Evolutionary conservation across 2,797 vertebrate genomes (phyloP).

Genomic region (Bucorvus abyssinicus): DNA sequence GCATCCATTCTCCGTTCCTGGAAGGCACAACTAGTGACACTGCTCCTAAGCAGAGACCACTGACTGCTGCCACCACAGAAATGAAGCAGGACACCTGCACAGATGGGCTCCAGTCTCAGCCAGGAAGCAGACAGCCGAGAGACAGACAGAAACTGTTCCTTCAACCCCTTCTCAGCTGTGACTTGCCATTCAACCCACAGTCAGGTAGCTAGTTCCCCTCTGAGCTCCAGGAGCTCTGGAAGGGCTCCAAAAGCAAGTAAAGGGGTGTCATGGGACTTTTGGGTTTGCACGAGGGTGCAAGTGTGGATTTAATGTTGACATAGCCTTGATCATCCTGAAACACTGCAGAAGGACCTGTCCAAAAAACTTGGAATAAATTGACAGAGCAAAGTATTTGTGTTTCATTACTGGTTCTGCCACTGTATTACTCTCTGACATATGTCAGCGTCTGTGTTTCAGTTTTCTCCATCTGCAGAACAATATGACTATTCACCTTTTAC

Average conservation of each 20-base stretch:
- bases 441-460: neutral
- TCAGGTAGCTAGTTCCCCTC: neutral
- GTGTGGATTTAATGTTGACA: neutral
- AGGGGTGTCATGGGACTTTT: neutral
- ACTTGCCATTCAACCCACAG: neutral
- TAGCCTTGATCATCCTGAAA: neutral
- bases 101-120: neutral
- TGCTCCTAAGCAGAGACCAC: accelerated
- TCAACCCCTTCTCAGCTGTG: neutral
- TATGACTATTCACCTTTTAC: neutral
- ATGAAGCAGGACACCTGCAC: neutral
- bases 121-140: neutral
- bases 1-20: neutral
- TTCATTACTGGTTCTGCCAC: neutral
- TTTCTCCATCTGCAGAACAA: neutral
- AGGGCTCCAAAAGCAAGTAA: neutral
- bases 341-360: neutral
- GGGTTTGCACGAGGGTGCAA: neutral
- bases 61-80: neutral
- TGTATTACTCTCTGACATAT: neutral
- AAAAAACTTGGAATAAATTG: neutral
- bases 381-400: neutral
- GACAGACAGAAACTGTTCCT: neutral
- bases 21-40: neutral
- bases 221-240: neutral